Evolutionary conservation across 1,140 invertebrate species (phyloP).

Genomic region (Drosophila ficusphila): DNA sequence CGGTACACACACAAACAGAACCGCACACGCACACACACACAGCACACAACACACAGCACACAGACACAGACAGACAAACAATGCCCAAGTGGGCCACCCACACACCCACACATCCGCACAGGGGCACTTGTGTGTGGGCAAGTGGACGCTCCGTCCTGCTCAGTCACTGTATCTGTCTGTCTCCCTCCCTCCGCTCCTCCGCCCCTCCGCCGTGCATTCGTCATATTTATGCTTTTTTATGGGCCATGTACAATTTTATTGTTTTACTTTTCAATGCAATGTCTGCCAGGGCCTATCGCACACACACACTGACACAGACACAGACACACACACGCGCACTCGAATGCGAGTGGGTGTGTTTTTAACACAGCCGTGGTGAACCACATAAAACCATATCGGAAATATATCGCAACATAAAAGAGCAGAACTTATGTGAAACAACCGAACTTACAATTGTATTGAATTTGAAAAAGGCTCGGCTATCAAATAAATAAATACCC

Average conservation of each 20-base stretch:
- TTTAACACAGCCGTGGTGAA: background rate
- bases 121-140: conserved; percentile 43
- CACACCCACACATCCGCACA: conserved; percentile 13
- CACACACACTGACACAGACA: conserved; percentile 2
- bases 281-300: conserved; percentile 9
- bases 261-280: conserved; percentile 68
- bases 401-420: no score
- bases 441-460: no score
- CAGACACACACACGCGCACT: background rate
- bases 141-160: conserved; percentile 3
- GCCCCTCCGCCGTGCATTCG: conserved; percentile 29
- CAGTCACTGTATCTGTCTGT: background rate
- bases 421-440: no score
- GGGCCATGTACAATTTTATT: conserved; percentile 75
- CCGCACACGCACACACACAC: no score
- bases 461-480: no score
- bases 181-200: background rate
- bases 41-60: no score
- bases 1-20: conserved; percentile 38
- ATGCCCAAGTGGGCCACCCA: conserved; percentile 58
- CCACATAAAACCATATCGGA: no score
- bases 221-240: conserved; percentile 76
- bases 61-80: conserved; percentile 51
- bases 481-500: background rate
- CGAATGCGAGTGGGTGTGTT: no score